A percentile compares a stretch with the other conserved stretches of the same genome.
These are phyloP conservation scores for Patella ulyssiponensis DNA, from an alignment of 2,888 invertebrate species.

Conservation along the genomic window DNA sequence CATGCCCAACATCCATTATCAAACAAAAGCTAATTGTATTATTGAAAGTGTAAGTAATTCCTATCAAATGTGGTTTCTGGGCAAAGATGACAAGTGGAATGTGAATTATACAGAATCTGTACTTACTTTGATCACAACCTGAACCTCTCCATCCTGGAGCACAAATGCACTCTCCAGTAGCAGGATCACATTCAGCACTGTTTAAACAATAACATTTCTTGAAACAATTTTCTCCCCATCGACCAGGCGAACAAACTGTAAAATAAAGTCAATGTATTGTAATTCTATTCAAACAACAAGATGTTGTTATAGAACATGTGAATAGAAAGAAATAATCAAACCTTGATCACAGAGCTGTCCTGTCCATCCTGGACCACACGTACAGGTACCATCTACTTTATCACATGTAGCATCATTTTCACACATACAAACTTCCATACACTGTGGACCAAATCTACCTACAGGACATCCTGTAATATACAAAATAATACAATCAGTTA, in stretches of 20 bases:
- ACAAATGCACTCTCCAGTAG: slow-evolving; percentile 73
- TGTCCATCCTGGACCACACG: slow-evolving; percentile 61
- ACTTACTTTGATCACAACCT: slow-evolving; percentile 63
- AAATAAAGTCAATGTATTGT: slow-evolving; percentile 10
- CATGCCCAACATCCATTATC: no score
- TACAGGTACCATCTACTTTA: slow-evolving; percentile 82
- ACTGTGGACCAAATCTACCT: slow-evolving; percentile 76
- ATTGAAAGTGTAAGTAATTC: no score
- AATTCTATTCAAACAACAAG: not conserved
- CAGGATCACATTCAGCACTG: slow-evolving; percentile 60
- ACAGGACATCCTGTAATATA: slow-evolving; percentile 75
- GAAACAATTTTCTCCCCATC: slow-evolving; percentile 55
- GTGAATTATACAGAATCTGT: no score
- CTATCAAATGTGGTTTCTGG: no score
- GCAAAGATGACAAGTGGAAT: no score
- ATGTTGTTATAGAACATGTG: no score
- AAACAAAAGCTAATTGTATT: no score
- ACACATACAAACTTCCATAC: slow-evolving; percentile 66
- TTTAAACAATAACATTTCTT: slow-evolving; percentile 55
- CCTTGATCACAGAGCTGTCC: slow-evolving; percentile 68
- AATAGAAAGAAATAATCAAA: slow-evolving; percentile 35
- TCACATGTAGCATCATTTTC: slow-evolving; percentile 84
- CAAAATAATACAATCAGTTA: slow-evolving; percentile 1
- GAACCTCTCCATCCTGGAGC: slow-evolving; percentile 61
- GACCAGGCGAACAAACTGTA: slow-evolving; percentile 61